Base-by-base conservation (phyloP, 2,113 vertebrate species). In the Talpa occidentalis region DNA sequence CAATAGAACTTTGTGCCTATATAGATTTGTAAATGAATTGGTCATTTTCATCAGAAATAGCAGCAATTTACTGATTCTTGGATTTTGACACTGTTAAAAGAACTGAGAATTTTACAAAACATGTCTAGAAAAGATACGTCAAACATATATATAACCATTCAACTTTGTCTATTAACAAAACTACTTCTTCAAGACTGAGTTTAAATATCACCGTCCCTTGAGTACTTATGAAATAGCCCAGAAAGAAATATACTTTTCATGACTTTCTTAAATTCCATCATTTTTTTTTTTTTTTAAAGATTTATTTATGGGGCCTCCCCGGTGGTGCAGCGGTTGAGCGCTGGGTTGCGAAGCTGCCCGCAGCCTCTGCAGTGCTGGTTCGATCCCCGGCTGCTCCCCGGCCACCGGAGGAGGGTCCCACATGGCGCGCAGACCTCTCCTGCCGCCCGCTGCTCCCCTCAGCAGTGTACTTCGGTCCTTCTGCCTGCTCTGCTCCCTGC, bases 191-290 rank as follows among this genome's bases (percentile, higher is more conserved):
- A 64, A 52, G 49, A 88, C 4, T 59, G 52, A 88, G 17, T 76
- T 92, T 64, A 84, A 96, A 60, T 80, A 80, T 30, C 15, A 84
- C 8, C 49, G 40, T 87, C 21, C 10, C 30, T 69, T 76, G 22
- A 70, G 21, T 49, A 17, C 12, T 88, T 83, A 42, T 2, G 56
- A 91, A 88, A 94, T 62, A 88, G 11, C 32, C 21, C 22, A 73
- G 78, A 84, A 74, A 94, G 26, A 90, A 95, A 44, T 69, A 26
- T 22, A 70, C 28, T 64, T 93, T 69, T 56, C 14, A 74, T 32
- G 37, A 93, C 35, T 94, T 73, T 90, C 44, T 79, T 82, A 79
- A 93, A 52, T 52, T 52, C 3, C 5, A 44, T n/a, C n/a, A n/a
- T n/a, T n/a, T n/a, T n/a, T n/a, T n/a, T n/a, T n/a, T n/a, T n/a